Evolutionary conservation across 2,113 vertebrate genomes (phyloP).

Genomic region (Saiga tatarica): DNA sequence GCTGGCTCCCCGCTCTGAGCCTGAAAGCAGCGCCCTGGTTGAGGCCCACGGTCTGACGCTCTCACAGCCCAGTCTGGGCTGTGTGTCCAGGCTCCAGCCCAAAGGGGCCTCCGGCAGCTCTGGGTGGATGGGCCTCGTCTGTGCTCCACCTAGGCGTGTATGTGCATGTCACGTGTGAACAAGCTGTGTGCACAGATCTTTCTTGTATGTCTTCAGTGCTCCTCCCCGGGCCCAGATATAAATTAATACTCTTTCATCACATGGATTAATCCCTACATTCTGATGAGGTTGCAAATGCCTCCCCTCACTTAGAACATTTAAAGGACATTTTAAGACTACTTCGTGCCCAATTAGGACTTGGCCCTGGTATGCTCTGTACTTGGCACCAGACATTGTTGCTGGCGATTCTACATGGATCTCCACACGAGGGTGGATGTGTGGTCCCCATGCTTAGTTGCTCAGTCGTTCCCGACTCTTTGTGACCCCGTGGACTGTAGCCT

Average conservation of each 20-base stretch:
- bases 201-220: accelerated
- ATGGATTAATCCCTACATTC: not conserved
- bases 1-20: not conserved
- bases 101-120: slow-evolving; percentile 55
- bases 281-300: too few relatives aligned
- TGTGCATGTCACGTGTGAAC: not conserved
- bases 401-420: accelerated
- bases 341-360: not conserved
- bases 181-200: not conserved
- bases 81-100: slow-evolving; percentile 3
- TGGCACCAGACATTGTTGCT: accelerated
- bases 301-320: not conserved
- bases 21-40: slow-evolving; percentile 63
- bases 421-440: accelerated
- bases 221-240: accelerated
- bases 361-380: accelerated
- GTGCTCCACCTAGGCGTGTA: not conserved
- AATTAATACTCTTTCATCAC: not conserved
- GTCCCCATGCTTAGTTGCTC: not conserved
- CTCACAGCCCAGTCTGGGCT: slow-evolving; percentile 26
- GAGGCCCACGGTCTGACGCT: slow-evolving; percentile 3
- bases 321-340: not conserved
- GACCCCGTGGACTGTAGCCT: not conserved
- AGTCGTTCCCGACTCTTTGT: not conserved
- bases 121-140: slow-evolving; percentile 28